Percentiles rank a stretch among this genome's conserved stretches.
phyloP scores from a whole-genome alignment of 2,888 invertebrate genomes.

The Sturmia bella region DNA sequence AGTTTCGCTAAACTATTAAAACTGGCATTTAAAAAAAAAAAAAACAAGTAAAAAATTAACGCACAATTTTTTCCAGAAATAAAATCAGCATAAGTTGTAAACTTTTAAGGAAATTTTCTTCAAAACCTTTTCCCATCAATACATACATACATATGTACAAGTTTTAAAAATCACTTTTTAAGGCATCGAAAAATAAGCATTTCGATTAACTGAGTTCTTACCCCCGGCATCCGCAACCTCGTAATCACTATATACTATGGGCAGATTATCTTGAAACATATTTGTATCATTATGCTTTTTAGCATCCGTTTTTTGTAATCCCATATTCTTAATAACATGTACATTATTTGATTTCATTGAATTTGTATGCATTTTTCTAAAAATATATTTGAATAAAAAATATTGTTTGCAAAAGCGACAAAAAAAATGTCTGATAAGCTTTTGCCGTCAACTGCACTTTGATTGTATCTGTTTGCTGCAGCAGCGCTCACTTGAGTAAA shows the following conservation, averaged over 20 bases:
- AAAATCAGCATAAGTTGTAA: no score
- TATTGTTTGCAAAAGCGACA: neutral
- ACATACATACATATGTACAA: no score
- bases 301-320: neutral
- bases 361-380: constrained; percentile 61
- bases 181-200: no score
- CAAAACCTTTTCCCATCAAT: constrained; percentile 24
- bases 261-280: constrained; percentile 27
- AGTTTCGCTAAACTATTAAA: no score
- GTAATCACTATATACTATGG: constrained; percentile 53
- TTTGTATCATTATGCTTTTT: constrained; percentile 33
- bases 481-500: neutral
- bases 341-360: constrained; percentile 36
- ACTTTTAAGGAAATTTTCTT: no score
- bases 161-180: neutral
- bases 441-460: neutral
- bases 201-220: constrained; percentile 1
- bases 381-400: neutral
- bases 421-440: constrained; percentile 16
- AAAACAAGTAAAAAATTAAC: no score
- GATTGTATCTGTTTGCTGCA: neutral
- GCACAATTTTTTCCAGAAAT: no score
- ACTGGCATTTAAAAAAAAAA: no score
- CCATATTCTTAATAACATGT: constrained; percentile 9
- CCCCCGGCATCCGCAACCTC: constrained; percentile 32